Base-by-base conservation (phyloP, 2,113 vertebrate species). In the Nicator chloris region DNA sequence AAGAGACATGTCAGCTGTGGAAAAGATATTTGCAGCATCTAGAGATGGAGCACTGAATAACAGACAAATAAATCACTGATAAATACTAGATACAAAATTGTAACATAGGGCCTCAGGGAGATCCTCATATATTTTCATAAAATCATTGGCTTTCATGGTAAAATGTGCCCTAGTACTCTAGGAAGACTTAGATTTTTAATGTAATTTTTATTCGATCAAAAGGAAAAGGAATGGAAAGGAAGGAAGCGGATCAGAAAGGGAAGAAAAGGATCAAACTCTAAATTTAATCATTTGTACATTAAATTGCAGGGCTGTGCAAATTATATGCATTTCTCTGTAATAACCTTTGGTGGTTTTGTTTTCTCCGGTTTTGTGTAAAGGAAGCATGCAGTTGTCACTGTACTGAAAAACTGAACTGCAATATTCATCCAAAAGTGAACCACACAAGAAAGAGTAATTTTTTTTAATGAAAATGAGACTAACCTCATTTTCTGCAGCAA, bases 1-100 rank as follows among this genome's bases (percentile, higher is more conserved):
- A 93, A 86, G 59, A 87, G 61, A 77, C 45, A 54, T 69, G 37
- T 80, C 87, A 85, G 54, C 78, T 91, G 61, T 64, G 70, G 57
- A 92, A 95, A 90, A 57, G 18, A 86, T 85, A 72, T 39, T 82
- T 69, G 50, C 42, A 87, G 57, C 54, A 91, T 79, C 61, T 53
- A 79, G 65, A 82, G 27, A 66, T 54, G 33, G 15, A 82, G 45
- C 84, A 82, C 53, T 80, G 50, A n/a, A 8, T 49, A 81, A 79
- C 33, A 95, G 89, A 71, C 39, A 86, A 92, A 93, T 90, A 93
- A 93, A 84, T 94, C 88, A 93, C 49, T 68, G 69, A 95, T 87
- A 75, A 94, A 92, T 57, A 82, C 51, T 69, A 73, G n/a, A 87
- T 61, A 80, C 7, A 81, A 73, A 94, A 92, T 18, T 71, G 27